Evolutionary conservation across 2,888 invertebrate species (phyloP).

Genomic region (Zaprionus obscuricornis): DNA sequence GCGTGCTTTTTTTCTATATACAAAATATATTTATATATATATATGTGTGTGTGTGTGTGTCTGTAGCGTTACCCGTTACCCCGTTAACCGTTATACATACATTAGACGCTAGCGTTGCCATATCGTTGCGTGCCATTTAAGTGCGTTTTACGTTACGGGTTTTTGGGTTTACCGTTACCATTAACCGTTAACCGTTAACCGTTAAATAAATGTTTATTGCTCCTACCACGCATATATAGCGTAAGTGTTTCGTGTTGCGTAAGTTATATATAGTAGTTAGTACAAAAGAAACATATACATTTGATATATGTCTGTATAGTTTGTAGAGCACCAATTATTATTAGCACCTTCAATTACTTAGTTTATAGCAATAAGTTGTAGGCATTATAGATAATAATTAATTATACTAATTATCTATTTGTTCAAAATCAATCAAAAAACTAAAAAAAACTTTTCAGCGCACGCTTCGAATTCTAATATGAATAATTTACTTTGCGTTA

Average conservation of each 20-base stretch:
- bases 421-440: no score
- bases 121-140: slow-evolving; percentile 50
- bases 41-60: slow-evolving; percentile 23
- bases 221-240: slow-evolving; percentile 55
- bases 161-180: slow-evolving; percentile 47
- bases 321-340: slow-evolving; percentile 5
- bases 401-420: slow-evolving; percentile 10
- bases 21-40: background rate
- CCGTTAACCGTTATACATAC: slow-evolving; percentile 4
- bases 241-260: slow-evolving; percentile 69
- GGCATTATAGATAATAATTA: slow-evolving; percentile 15
- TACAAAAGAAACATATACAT: no score
- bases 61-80: background rate
- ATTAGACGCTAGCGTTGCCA: slow-evolving; percentile 50
- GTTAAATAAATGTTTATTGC: slow-evolving; percentile 60
- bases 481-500: no score
- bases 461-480: slow-evolving; percentile 54
- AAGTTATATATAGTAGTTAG: slow-evolving; percentile 46
- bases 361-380: slow-evolving; percentile 7
- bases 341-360: slow-evolving; percentile 40
- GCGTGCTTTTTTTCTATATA: slow-evolving; percentile 41
- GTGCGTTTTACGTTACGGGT: slow-evolving; percentile 55
- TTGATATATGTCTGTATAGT: no score
- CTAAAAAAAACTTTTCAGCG: background rate
- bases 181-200: slow-evolving; percentile 4